Base-by-base conservation (phyloP, 2,888 invertebrate species). In the Napeogenes inachia region DNA sequence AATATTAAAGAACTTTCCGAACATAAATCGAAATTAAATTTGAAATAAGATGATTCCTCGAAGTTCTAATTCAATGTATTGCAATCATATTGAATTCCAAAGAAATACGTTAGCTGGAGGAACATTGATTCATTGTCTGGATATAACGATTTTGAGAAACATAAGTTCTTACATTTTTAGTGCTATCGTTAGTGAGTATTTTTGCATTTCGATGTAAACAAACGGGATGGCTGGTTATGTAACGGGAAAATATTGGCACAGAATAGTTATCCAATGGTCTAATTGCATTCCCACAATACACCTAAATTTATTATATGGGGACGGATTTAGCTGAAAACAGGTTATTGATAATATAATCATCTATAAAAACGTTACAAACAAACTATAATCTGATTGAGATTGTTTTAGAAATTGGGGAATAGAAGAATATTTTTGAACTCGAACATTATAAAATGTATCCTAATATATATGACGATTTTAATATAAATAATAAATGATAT, bases 61-160 rank as follows among this genome's bases (percentile, higher is more conserved):
- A 42, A 42, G 10, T 6, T 42, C 8, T 42, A 12, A 42, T 42
- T 42, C 42, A 42, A 42, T 3, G 42, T 42, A 42, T 10, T 50
- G 21, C 42, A 35, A 55, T 35, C n/a, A 42, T 35, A 12, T 33
- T 55, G 38, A 35, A 13, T 57, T 46, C 32, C 45, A 32, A 46
- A 32, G 46, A 57, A 46, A 6, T n/a, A 8, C 33, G n/a, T 21
- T 12, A 46, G n/a, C 32, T 45, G n/a, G 8, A 45, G 46, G 46
- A 57, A 46, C 57, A 57, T 33, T 46, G 32, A 46, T 45, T 32
- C 32, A 46, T 46, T 32, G 46, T 13, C 45, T 57, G 33, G n/a
- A 32, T 13, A 45, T 57, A 57, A 33, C 46, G 33, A 45, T 33
- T 13, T n/a, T 21, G 21, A 6, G 47, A 45, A 47, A 47, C 30